phyloP scores from a whole-genome alignment of 2,113 vertebrate genomes.

The Callithrix jacchus region DNA sequence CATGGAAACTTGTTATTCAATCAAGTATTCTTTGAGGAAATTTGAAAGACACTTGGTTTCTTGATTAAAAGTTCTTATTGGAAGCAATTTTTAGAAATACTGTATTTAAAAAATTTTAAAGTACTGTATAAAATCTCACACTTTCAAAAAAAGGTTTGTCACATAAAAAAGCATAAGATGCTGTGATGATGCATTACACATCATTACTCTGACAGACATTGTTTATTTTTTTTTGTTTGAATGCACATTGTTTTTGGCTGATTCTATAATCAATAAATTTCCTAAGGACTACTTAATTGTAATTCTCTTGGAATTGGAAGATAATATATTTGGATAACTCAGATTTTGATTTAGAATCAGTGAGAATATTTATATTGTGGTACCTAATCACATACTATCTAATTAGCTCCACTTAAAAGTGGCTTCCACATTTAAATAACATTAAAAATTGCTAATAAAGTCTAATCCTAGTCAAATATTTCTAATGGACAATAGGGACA shows the following conservation, averaged over 20 bases:
- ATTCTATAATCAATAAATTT: background rate
- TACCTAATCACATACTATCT: background rate
- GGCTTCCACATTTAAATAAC: background rate
- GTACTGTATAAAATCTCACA: background rate
- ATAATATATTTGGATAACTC: background rate
- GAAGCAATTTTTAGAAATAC: background rate
- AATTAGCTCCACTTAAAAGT: background rate
- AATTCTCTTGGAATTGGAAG: background rate
- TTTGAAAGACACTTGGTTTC: background rate
- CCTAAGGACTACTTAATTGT: background rate
- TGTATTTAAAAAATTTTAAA: background rate
- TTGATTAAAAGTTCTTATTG: background rate
- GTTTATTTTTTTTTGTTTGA: background rate
- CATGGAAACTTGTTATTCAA: background rate
- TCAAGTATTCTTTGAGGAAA: conserved; percentile 39
- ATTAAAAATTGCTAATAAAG: background rate
- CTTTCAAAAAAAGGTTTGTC: background rate
- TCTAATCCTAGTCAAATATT: background rate
- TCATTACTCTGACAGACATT: background rate
- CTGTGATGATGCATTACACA: background rate
- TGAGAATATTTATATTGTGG: background rate
- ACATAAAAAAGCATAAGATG: background rate
- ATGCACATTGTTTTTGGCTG: background rate
- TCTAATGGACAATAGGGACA: background rate
- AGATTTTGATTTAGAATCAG: background rate